Percentiles rank a stretch among this genome's conserved stretches.
These are phyloP conservation scores for Blastomussa wellsi DNA, from an alignment of 92 coral and sea anemone species.

Conservation along the genomic window DNA sequence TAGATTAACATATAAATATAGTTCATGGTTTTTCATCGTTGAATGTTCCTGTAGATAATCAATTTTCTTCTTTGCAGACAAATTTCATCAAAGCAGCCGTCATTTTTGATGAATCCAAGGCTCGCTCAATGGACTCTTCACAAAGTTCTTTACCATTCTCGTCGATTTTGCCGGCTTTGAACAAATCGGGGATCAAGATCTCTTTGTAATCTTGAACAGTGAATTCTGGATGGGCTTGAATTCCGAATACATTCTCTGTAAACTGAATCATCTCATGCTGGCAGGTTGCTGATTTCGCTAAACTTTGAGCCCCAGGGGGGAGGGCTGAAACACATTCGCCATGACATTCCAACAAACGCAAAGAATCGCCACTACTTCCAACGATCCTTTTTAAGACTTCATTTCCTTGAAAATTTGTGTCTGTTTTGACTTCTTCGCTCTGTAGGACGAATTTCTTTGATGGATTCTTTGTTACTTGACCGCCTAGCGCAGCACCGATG, in stretches of 20 bases:
- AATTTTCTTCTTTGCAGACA: conserved; percentile 20
- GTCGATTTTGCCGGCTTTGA: neutral
- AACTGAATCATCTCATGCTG: conserved; percentile 70
- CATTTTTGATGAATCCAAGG: conserved; percentile 38
- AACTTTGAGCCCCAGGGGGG: conserved; percentile 58
- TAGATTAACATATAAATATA: neutral
- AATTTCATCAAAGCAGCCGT: conserved; percentile 35
- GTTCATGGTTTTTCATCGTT: conserved; percentile 5
- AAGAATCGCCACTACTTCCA: neutral
- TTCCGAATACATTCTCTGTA: conserved; percentile 57
- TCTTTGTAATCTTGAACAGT: conserved; percentile 54
- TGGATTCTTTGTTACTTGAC: conserved; percentile 52
- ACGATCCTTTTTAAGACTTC: conserved; percentile 18
- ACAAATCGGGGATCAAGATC: conserved; percentile 43
- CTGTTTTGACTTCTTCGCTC: conserved; percentile 46
- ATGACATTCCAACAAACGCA: conserved; percentile 47
- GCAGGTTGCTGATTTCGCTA: conserved; percentile 68
- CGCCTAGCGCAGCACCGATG: conserved; percentile 58
- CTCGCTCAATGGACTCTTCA: conserved; percentile 25
- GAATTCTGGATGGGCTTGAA: conserved; percentile 80
- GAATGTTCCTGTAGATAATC: neutral
- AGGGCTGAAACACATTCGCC: conserved; percentile 54
- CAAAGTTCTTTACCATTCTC: conserved; percentile 13
- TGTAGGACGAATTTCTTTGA: conserved; percentile 51
- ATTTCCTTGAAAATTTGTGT: conserved; percentile 21